Percentiles rank a stretch among this genome's conserved stretches.
Evolutionary conservation across 2,113 vertebrate genomes (phyloP).

Genomic region (Prionailurus viverrinus): DNA sequence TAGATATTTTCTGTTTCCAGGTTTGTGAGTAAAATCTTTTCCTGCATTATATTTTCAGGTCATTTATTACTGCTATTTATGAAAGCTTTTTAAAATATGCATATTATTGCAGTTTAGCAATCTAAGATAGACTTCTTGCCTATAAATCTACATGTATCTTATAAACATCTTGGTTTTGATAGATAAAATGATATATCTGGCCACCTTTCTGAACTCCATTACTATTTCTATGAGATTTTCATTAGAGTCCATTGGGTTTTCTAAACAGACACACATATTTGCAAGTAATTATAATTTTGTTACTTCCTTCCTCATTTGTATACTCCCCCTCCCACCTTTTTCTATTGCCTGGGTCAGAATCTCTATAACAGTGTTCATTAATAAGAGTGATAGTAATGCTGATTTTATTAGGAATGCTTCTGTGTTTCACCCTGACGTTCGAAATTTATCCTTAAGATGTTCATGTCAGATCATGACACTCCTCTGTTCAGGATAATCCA

Average conservation of each 20-base stretch:
- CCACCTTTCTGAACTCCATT: constrained; percentile 25
- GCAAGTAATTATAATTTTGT: constrained; percentile 41
- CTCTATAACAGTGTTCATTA: background rate
- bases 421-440: constrained; percentile 3
- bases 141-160: background rate
- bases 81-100: background rate
- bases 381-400: background rate
- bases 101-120: constrained; percentile 32
- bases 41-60: background rate
- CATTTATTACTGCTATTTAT: constrained; percentile 9
- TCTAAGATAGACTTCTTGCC: constrained; percentile 24
- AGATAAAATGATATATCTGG: background rate
- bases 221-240: constrained; percentile 37
- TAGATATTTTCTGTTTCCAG: constrained; percentile 19
- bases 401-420: constrained; percentile 16
- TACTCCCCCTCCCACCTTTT: background rate
- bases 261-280: background rate
- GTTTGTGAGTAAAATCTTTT: background rate
- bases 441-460: constrained; percentile 2
- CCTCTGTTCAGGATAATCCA: background rate
- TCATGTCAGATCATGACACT: background rate
- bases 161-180: constrained; percentile 16
- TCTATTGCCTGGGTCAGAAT: background rate
- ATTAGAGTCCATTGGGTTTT: constrained; percentile 14
- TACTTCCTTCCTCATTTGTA: background rate